Conservation (phyloP, 2,888 invertebrate species). For the Scaptomyza caliginosa region DNA sequence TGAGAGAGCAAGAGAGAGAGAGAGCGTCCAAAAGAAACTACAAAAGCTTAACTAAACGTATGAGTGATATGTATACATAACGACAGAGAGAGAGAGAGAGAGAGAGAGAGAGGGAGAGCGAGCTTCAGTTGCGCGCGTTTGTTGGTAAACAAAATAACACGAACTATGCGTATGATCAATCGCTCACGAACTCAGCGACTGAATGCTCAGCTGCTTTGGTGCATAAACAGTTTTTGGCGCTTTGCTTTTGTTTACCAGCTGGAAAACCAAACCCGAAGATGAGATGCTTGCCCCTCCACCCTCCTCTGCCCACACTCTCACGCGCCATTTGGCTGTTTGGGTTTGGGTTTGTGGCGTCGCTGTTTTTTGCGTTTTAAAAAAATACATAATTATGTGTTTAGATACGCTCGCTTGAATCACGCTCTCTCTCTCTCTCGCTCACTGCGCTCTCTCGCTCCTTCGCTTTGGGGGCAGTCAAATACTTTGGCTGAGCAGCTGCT, state of each 20-base stretch:
- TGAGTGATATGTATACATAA: neutral
- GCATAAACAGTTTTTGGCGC: constrained; percentile 63
- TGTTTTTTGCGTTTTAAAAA: constrained; percentile 78
- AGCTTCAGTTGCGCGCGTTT: constrained; percentile 47
- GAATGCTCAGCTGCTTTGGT: constrained; percentile 58
- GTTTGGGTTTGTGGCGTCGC: constrained; percentile 35
- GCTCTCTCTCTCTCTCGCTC: constrained; percentile 12
- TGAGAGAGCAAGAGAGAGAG: neutral
- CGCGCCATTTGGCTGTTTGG: neutral
- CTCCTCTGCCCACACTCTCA: neutral
- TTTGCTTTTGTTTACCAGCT: constrained; percentile 60
- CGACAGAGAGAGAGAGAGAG: constrained; percentile 2
- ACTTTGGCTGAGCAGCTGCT: constrained; percentile 56
- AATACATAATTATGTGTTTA: constrained; percentile 78
- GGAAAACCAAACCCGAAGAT: constrained; percentile 1
- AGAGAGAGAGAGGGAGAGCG: constrained; percentile 6
- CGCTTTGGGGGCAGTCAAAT: constrained; percentile 27
- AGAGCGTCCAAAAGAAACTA: neutral
- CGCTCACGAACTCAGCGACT: constrained; percentile 12
- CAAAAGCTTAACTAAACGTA: constrained; percentile 9
- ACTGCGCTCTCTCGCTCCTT: neutral
- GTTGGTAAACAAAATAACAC: constrained; percentile 78
- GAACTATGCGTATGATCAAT: constrained; percentile 66
- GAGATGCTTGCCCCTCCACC: neutral
- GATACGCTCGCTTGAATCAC: constrained; percentile 56